Percentiles rank a stretch among this genome's conserved stretches.
These are phyloP conservation scores for Luehdorfia chinensis DNA, from an alignment of 1,140 invertebrate species.

Conservation along the genomic window DNA sequence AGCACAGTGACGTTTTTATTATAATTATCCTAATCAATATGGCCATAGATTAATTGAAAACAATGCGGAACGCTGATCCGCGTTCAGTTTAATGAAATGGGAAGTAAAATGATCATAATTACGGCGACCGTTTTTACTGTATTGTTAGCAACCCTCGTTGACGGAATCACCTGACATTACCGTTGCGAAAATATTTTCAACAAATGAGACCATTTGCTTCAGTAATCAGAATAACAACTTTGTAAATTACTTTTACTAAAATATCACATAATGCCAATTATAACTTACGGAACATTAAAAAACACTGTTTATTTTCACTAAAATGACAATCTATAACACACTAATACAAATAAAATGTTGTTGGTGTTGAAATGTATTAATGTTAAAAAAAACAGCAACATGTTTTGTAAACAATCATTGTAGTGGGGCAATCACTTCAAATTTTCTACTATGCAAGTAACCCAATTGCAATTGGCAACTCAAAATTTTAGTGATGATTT, in stretches of 20 bases:
- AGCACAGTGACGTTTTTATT: not conserved
- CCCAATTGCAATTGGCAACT: no score
- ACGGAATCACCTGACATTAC: constrained; percentile 70
- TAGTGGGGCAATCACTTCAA: no score
- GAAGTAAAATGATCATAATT: constrained; percentile 69
- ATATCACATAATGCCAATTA: constrained; percentile 27
- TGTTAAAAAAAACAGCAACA: no score
- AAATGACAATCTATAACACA: no score
- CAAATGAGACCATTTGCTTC: constrained; percentile 63
- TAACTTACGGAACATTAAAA: constrained; percentile 14
- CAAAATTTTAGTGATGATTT: no score
- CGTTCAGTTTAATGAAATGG: constrained; percentile 67
- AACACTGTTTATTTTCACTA: no score
- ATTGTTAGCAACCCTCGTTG: constrained; percentile 59
- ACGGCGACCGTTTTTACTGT: constrained; percentile 63
- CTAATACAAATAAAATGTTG: no score
- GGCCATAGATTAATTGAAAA: constrained; percentile 48
- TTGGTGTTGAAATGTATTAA: no score
- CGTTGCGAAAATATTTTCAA: constrained; percentile 64
- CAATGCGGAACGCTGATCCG: constrained; percentile 50
- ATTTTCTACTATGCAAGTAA: no score
- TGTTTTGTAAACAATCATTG: no score
- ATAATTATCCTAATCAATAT: constrained; percentile 28
- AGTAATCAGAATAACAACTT: constrained; percentile 58
- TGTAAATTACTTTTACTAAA: constrained; percentile 52